These are phyloP conservation scores for Xenus cinereus DNA, from an alignment of 2,113 vertebrate genomes.

Conservation along the genomic window DNA sequence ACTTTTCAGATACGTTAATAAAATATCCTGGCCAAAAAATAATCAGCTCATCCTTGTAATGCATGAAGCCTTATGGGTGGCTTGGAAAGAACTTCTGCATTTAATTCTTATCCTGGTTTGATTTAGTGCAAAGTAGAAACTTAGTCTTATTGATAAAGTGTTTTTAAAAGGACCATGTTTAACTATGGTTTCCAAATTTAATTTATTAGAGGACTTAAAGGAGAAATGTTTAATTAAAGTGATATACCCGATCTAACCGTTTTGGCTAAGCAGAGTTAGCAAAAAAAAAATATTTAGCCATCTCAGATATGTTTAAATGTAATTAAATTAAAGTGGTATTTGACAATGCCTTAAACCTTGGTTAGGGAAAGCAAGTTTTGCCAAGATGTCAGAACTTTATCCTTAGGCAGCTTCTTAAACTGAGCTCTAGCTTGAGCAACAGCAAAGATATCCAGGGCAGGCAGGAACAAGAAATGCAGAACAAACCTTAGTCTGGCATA, in stretches of 20 bases:
- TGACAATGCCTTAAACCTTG: slow-evolving; percentile 22
- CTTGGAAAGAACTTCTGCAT: neutral
- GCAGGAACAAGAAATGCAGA: slow-evolving; percentile 23
- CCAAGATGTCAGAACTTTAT: slow-evolving; percentile 21
- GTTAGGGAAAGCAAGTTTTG: neutral
- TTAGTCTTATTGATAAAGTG: neutral
- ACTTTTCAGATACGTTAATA: neutral
- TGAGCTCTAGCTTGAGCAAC: neutral
- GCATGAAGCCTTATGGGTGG: neutral
- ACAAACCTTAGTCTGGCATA: neutral
- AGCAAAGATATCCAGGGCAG: slow-evolving; percentile 7
- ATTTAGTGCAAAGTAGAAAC: neutral
- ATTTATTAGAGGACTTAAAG: neutral
- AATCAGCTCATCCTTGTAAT: neutral
- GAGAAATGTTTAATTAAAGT: neutral
- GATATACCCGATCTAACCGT: neutral
- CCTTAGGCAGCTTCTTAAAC: slow-evolving; percentile 27
- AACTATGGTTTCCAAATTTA: neutral
- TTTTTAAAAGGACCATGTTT: neutral
- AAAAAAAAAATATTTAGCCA: neutral
- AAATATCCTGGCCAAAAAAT: neutral
- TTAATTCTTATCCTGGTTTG: neutral
- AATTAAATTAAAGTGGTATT: slow-evolving; percentile 32
- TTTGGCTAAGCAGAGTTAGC: neutral
- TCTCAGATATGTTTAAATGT: neutral